Conservation (phyloP, 2,888 invertebrate species). For the Phyllotreta striolata region DNA sequence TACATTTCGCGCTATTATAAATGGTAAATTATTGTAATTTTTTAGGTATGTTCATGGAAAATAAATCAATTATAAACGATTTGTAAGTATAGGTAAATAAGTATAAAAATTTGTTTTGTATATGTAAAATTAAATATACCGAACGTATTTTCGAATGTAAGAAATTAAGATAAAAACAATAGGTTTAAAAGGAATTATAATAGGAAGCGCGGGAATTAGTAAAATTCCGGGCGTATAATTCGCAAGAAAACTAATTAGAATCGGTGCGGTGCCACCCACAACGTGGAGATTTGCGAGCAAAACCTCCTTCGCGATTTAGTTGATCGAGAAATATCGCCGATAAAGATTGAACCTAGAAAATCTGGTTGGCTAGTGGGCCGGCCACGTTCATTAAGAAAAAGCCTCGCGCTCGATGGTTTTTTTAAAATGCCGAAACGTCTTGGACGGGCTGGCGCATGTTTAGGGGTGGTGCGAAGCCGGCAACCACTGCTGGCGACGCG, state of each 20-base stretch:
- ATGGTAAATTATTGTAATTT: too few relatives aligned
- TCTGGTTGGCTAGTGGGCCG: conserved; percentile 59
- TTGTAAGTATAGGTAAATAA: not conserved
- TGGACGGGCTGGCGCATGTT: conserved; percentile 55
- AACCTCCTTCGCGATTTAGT: conserved; percentile 32
- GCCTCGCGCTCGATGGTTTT: conserved; percentile 56
- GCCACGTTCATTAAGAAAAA: conserved; percentile 58
- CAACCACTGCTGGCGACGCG: conserved; percentile 34
- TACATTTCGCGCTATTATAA: too few relatives aligned
- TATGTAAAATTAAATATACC: too few relatives aligned
- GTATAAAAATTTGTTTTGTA: not conserved
- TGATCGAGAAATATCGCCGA: conserved; percentile 46
- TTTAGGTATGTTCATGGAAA: too few relatives aligned
- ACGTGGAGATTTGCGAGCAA: conserved; percentile 12
- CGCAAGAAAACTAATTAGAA: conserved; percentile 14
- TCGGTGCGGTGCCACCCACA: conserved; percentile 15
- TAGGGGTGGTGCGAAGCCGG: conserved; percentile 57
- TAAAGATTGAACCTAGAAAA: conserved; percentile 51
- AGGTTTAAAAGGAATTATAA: not conserved
- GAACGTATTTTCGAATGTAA: not conserved
- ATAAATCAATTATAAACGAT: too few relatives aligned
- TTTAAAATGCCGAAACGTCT: conserved; percentile 56
- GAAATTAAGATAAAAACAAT: not conserved
- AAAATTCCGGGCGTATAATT: conserved; percentile 14
- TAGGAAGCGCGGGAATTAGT: not conserved